Evolutionary conservation across 35 echinoderm and acorn worm species (phyloP), one percentile per base, ranked within the genome.

Genomic region (Hemicentrotus pulcherrimus): DNA sequence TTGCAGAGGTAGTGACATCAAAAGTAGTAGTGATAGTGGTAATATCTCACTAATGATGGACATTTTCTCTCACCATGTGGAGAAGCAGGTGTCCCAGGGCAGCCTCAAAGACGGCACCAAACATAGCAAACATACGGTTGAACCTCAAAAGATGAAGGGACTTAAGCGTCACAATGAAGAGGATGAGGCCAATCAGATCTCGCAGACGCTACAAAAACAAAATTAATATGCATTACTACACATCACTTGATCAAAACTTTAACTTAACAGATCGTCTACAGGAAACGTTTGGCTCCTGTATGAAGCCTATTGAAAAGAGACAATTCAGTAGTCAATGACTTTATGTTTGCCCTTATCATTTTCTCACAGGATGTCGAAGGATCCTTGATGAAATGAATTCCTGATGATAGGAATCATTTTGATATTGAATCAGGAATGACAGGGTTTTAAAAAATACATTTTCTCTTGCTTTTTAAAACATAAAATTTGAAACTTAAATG

Each of bases 131-230:
- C 86, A 96, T 96, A 31, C 86, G 88, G 86, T 96, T 96, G 94
- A 97, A 99, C 32, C 98, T 94, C 16, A 97, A 71, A 11, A 97
- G 95, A 94, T 96, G 96, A 31, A 99, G 94, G 31, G 97, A 95
- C 95, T 97, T 97, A 55, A 99, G 58, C 8, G 65, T 95, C 19
- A 95, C 85, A 12, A 99, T 86, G 95, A 99, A 99, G 58, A 99
- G 65, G n/a, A 99, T 31, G 18, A 94, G 94, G 30, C 96, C 98
- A 31, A 97, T 94, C 50, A 99, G 92, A 94, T 97, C 97, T 24
- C 96, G 89, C 8, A 99, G 87, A 94, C 88, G 88, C 88, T 90
- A 30, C 88, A n/a, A 78, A 78, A n/a, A 70, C 4, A 70, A n/a
- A 22, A 78, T 78, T 6, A 22, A 24, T 78, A 78, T 7, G 7